Percentiles rank a stretch among this genome's conserved stretches.
These are phyloP conservation scores for Amia ocellicauda DNA, from an alignment of 2,113 vertebrate species.

Conservation along the genomic window DNA sequence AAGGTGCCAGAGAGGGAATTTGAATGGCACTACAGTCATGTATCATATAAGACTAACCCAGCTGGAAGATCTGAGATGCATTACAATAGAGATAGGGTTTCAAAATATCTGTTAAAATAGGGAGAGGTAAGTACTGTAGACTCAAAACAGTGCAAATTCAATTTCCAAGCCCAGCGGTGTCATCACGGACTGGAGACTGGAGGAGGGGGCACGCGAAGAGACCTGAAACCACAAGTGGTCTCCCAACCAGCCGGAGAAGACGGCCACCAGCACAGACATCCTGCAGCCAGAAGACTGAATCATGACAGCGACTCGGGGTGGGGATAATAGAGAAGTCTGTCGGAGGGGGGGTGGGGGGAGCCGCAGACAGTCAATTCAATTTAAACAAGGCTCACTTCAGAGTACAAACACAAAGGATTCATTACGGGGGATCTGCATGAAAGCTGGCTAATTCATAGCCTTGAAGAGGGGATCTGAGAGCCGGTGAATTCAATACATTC, in stretches of 20 bases:
- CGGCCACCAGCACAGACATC: too few species aligned
- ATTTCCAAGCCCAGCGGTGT: background rate
- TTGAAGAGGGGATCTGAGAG: conserved; percentile 22
- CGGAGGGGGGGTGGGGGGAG: conserved; percentile 34
- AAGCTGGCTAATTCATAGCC: conserved; percentile 50
- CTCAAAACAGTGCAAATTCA: background rate
- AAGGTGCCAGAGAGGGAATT: too few species aligned
- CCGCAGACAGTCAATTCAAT: conserved; percentile 62
- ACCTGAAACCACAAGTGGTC: too few species aligned
- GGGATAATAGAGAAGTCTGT: conserved; percentile 35
- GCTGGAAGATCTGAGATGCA: too few species aligned
- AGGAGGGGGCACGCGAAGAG: background rate
- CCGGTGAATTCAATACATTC: conserved; percentile 8
- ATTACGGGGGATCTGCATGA: conserved; percentile 53
- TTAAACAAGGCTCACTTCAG: conserved; percentile 48
- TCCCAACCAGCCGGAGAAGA: too few species aligned
- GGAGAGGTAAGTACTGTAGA: too few species aligned
- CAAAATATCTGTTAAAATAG: too few species aligned
- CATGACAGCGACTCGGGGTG: background rate
- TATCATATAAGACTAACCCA: too few species aligned
- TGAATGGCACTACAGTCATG: too few species aligned
- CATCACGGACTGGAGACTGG: background rate
- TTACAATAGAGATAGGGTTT: too few species aligned
- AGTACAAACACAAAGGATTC: conserved; percentile 65
- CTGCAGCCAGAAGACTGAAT: too few species aligned